Evolutionary conservation across 2,888 invertebrate species (phyloP).

Genomic region (Ptilodon capucinus): DNA sequence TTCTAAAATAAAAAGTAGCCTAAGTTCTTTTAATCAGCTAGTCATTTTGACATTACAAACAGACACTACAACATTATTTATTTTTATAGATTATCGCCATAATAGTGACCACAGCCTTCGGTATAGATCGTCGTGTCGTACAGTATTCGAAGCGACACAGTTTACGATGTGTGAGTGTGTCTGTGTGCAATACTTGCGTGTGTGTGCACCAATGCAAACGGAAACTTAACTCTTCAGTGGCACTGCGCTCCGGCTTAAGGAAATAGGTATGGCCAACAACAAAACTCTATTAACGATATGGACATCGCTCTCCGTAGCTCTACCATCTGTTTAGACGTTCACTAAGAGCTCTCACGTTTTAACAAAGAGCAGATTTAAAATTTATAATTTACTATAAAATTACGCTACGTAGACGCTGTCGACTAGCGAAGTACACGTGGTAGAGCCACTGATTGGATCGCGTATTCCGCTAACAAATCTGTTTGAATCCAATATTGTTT

Average conservation of each 20-base stretch:
- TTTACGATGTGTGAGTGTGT: conserved; percentile 11
- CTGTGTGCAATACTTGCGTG: conserved; percentile 7
- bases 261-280: conserved; percentile 31
- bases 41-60: no score
- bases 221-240: conserved; percentile 45
- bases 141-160: conserved; percentile 26
- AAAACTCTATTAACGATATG: conserved; percentile 17
- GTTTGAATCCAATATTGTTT: background rate
- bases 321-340: no score
- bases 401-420: no score
- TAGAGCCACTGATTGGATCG: no score
- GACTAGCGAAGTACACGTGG: no score
- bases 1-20: no score
- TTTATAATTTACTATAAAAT: no score
- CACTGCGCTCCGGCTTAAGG: conserved; percentile 37
- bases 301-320: background rate
- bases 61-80: background rate
- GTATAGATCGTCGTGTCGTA: conserved; percentile 16
- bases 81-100: background rate
- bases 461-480: background rate
- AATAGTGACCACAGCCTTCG: conserved; percentile 12
- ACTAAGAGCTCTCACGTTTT: no score
- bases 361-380: no score
- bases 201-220: conserved; percentile 42
- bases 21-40: no score